Conservation (phyloP, 2,113 vertebrate genomes). For the Miniopterus natalensis region DNA sequence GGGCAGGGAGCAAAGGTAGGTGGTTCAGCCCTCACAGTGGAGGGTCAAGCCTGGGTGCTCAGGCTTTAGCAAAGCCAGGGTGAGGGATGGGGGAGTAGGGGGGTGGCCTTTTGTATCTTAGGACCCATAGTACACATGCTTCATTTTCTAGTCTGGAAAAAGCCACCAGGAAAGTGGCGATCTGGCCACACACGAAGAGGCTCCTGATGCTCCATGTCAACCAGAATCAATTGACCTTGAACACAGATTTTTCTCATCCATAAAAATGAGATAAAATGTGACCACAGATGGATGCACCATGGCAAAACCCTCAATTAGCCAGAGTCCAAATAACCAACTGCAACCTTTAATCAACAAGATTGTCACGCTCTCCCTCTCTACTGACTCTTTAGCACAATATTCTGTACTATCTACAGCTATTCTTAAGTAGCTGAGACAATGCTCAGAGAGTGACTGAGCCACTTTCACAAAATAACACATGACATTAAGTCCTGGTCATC, state of each 20-base stretch:
- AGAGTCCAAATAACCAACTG: neutral
- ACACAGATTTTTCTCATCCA: neutral
- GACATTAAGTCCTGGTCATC: neutral
- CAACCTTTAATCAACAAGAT: neutral
- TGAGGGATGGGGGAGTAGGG: neutral
- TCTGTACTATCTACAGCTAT: neutral
- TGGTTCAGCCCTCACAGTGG: rapidly evolving
- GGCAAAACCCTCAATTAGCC: neutral
- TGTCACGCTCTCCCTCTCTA: too few species aligned
- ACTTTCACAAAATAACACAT: neutral
- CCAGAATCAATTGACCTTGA: neutral
- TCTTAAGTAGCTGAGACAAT: neutral
- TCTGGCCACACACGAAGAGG: neutral
- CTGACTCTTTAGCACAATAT: neutral
- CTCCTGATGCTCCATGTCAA: rapidly evolving
- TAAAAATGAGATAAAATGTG: neutral
- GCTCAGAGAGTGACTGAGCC: neutral
- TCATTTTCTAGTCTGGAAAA: neutral
- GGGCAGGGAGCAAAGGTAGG: neutral
- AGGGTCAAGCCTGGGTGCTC: too few species aligned
- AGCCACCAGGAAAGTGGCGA: neutral
- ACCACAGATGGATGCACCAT: neutral
- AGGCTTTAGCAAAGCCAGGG: neutral
- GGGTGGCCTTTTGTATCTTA: rapidly evolving
- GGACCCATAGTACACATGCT: neutral